Base-by-base conservation (phyloP, 2,888 invertebrate genomes). In the Zaprionus bogoriensis region DNA sequence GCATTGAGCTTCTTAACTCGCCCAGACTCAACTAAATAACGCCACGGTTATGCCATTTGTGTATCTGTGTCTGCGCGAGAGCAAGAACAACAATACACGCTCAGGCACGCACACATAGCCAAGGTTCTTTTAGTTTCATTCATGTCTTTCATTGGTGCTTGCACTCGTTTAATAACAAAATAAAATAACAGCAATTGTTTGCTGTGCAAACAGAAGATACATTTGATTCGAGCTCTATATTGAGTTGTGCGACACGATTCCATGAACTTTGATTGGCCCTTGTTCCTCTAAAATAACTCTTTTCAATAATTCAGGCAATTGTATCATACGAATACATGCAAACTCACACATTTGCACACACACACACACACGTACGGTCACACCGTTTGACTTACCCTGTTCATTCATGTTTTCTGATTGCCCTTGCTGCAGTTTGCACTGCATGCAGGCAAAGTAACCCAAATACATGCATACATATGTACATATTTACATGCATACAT, bases 101-200 rank as follows among this genome's bases (percentile, higher is more conserved):
- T 50, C 36, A 57, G 30, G n/a, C 12, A 58, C 38, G 48, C 48
- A 57, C 46, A 54, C 36, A 39, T 23, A 25, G 36, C 36, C 83
- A 79, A 76, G 60, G 67, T 58, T 76, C 54, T 67, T 66, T 42
- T 67, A 67, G 67, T 85, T 80, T 80, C 86, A 85, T 85, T 85
- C 83, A 80, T 84, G 62, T 51, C 65, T 62, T 50, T 23, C 30
- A 19, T 52, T 30, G 17, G 14, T 28, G 39, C 14, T 27, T 17
- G 17, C 20, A 41, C 36, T 62, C 17, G 17, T 41, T 41, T 42
- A 42, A 28, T 47, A 50, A n/a, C n/a, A n/a, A n/a, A n/a, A n/a
- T n/a, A 28, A 53, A 32, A 17, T 42, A 17, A 22, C 20, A 32
- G 3, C n/a, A 25, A 51, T 39, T 39, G 17, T 20, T 19, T 39